A percentile compares a stretch with the other conserved stretches of the same genome.
Conservation (phyloP, 2,113 vertebrate species). For the Emydura subglobosa region DNA sequence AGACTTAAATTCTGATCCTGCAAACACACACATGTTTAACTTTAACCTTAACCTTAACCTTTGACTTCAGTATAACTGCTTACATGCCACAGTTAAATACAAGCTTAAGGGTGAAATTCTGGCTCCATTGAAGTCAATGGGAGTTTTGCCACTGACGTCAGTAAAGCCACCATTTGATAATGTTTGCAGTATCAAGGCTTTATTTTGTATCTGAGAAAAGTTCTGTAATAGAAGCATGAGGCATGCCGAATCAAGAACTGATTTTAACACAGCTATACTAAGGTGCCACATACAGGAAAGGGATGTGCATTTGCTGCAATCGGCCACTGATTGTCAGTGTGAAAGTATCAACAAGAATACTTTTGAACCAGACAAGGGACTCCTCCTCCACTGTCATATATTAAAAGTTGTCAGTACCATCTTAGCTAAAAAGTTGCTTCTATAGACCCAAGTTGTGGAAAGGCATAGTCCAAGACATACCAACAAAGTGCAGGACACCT, state of each 20-base stretch:
- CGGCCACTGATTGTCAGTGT: background rate
- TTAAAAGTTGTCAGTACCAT: background rate
- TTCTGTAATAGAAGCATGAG: background rate
- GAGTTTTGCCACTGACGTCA: background rate
- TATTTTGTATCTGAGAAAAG: background rate
- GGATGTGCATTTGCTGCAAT: background rate
- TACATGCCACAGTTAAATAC: background rate
- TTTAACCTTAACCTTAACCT: background rate
- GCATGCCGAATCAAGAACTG: background rate
- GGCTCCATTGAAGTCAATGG: background rate
- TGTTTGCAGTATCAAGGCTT: background rate
- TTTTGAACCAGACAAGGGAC: background rate
- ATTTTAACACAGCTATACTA: background rate
- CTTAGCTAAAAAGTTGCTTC: background rate
- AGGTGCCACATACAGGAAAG: background rate
- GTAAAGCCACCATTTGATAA: background rate
- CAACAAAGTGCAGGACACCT: background rate
- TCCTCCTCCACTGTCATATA: background rate
- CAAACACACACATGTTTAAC: background rate
- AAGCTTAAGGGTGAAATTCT: background rate
- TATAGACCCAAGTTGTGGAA: background rate
- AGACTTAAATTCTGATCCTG: background rate
- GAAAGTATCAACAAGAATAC: background rate
- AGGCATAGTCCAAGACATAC: background rate
- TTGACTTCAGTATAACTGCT: background rate